Conservation (phyloP, 2,888 invertebrate species). For the Xylota sylvarum region DNA sequence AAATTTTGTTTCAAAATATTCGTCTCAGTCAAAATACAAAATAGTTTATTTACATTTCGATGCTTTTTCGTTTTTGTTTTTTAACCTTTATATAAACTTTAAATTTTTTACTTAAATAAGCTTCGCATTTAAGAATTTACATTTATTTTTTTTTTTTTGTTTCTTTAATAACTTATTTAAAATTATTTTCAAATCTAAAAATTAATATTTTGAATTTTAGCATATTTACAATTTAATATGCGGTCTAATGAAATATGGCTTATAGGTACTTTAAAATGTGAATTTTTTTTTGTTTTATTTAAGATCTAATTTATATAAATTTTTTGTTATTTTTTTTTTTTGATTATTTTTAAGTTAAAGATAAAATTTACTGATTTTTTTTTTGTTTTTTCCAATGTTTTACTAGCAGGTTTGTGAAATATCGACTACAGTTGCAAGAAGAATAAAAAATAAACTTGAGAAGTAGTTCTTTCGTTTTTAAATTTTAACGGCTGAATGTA, state of each 20-base stretch:
- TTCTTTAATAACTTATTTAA: constrained; percentile 42
- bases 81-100: constrained; percentile 57
- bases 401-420: neutral
- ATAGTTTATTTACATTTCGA: constrained; percentile 78
- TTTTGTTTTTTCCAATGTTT: constrained; percentile 26
- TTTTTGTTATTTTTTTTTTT: constrained; percentile 18
- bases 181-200: constrained; percentile 38
- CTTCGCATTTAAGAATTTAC: constrained; percentile 65
- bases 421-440: neutral
- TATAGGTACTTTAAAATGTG: constrained; percentile 45
- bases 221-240: constrained; percentile 66
- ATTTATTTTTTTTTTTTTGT: neutral
- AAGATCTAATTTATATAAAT: constrained; percentile 48
- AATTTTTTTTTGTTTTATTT: constrained; percentile 24
- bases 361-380: constrained; percentile 25
- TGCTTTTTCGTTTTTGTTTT: constrained; percentile 70
- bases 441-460: neutral
- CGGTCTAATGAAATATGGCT: constrained; percentile 48
- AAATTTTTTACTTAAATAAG: constrained; percentile 56
- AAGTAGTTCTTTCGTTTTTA: no score
- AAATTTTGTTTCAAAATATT: constrained; percentile 73
- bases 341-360: constrained; percentile 39
- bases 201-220: constrained; percentile 42
- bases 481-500: no score
- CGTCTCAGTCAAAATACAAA: constrained; percentile 77